Evolutionary conservation across 2,113 vertebrate genomes (phyloP), one percentile per base, ranked within the genome.

Genomic region (Cavia porcellus): DNA sequence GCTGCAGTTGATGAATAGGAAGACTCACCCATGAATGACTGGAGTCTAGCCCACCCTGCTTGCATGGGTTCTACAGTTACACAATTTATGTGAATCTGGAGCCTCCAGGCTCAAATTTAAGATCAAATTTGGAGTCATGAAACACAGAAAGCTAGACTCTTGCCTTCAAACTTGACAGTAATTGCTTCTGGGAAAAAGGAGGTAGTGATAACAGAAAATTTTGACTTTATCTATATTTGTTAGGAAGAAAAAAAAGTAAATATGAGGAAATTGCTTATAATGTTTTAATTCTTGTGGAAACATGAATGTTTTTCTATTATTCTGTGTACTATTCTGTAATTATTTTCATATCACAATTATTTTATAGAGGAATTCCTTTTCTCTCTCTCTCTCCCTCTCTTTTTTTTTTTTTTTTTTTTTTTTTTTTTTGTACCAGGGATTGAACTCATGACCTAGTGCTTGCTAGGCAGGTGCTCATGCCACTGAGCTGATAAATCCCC

Each of bases 111-210:
- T 95, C 70, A 87, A 89, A 95, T 90, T 92, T 95, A 72, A 97
- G 80, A 32, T n/a, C 84, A 92, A 77, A 11, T 86, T 94, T 89
- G 87, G 85, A 95, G 84, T 64, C 90, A 59, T 97, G 90, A 92
- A 89, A 86, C 28, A 81, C 57, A 70, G 92, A 95, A 52, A 55
- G 35, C 74, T 62, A 79, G 42, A 90, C 72, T 92, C 42, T 93
- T 68, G 61, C 80, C 77, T 74, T 89, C 47, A 74, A 45, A 89
- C 47, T 84, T 62, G 28, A 35, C 81, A 89, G 64, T 59, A 79
- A 81, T 42, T 89, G 45, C 66, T 28, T 90, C 35, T 87, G 52
- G 61, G 70, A 81, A 87, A 52, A 83, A 68, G 20, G n/a, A 62
- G 14, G 35, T 28, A 62, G 25, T 74, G 14, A 79, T 68, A 28